Evolutionary conservation across 2,797 vertebrate genomes (phyloP).

Genomic region (Vultur gryphus): DNA sequence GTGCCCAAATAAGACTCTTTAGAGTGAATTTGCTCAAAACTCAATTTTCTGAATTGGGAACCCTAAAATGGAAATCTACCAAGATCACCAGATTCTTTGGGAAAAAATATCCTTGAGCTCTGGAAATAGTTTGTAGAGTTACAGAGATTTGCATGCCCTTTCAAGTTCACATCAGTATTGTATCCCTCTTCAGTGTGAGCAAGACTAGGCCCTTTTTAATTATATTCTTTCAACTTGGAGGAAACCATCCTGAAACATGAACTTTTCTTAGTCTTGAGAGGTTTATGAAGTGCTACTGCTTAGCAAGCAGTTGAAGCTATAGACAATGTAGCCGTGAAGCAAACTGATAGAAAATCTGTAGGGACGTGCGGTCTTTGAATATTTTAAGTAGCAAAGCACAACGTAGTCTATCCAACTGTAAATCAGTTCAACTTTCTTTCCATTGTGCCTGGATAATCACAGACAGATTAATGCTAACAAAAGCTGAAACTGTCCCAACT

Average conservation of each 20-base stretch:
- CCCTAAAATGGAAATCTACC: not conserved
- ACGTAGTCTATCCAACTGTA: not conserved
- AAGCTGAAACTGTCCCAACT: not conserved
- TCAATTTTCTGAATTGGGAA: not conserved
- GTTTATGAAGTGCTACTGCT: not conserved
- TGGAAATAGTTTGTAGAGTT: not conserved
- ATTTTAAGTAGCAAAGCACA: not conserved
- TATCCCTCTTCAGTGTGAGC: not conserved
- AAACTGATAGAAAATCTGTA: not conserved
- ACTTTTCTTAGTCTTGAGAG: not conserved
- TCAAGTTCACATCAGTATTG: not conserved
- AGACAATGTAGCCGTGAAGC: not conserved
- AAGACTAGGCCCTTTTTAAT: not conserved
- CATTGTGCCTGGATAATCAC: not conserved
- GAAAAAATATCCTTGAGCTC: not conserved
- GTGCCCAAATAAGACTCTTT: not conserved
- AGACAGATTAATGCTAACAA: not conserved
- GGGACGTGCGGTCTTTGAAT: not conserved
- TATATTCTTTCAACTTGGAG: not conserved
- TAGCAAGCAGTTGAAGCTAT: not conserved
- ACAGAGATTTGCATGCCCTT: not conserved
- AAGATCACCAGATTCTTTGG: not conserved
- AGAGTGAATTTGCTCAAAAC: not conserved
- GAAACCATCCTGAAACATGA: not conserved
- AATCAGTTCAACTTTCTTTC: not conserved